Base-by-base conservation (phyloP, 1,140 invertebrate species). In the Trichonephila inaurata region DNA sequence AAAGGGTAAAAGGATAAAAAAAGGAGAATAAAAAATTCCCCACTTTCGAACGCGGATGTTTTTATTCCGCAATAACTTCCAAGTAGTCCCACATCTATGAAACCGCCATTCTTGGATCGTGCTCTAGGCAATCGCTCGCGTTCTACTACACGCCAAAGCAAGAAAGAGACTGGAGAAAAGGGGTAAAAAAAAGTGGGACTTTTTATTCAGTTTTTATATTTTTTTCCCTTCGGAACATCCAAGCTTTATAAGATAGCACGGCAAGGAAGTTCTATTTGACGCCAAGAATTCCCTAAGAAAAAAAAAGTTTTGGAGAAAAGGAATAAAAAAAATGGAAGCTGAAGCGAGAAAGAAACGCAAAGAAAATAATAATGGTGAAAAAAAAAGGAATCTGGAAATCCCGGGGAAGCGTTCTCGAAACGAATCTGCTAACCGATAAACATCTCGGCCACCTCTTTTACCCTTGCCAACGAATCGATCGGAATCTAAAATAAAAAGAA, bases 261-360 rank as follows among this genome's bases (percentile, higher is more conserved):
- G 40, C 51, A 40, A 90, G 69, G 89, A 90, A 90, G 89, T 90
- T 90, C 89, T 90, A 90, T 90, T 90, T 81, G 89, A 90, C 89
- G 89, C 89, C 69, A 90, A 90, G 89, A 81, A 90, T 81, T 90
- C 44, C 72, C 3, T 12, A 0, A 33, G 28, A 40, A 40, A 40
- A 77, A 77, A 77, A 77, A 77, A 77, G 28, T 40, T 16, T 0
- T 77, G 28, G 0, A 19, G 12, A 19, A 40, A 40, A 24, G 18
- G 16, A 5, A 28, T 33, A 77, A 33, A 77, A 72, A 58, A 89
- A 89, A 69, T 24, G 40, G 21, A 51, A 89, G 44, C 12, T 40
- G 28, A 69, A 8, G 66, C 66, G 14, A 40, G 72, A 77, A 77
- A 77, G 72, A 77, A 77, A 77, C 72, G 72, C 72, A 33, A 72